Conservation (phyloP, 2,888 invertebrate species). For the Asteroscopus sphinx region DNA sequence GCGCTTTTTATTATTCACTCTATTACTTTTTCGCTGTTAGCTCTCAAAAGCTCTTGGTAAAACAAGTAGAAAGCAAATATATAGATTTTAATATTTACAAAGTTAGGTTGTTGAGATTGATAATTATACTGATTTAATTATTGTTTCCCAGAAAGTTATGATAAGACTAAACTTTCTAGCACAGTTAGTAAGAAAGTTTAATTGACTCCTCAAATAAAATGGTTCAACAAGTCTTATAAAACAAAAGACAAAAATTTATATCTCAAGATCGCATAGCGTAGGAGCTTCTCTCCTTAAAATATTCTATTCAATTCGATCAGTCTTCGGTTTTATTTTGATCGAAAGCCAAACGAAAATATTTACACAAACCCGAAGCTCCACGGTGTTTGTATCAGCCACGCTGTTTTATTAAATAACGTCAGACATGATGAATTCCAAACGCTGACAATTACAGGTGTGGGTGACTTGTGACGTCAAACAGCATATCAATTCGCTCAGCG, state of each 20-base stretch:
- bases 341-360: slow-evolving; percentile 39
- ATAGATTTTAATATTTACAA: background rate
- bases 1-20: slow-evolving; percentile 49
- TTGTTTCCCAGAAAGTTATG: slow-evolving; percentile 22
- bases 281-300: slow-evolving; percentile 20
- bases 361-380: slow-evolving; percentile 8
- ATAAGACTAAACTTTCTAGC: slow-evolving; percentile 15
- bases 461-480: slow-evolving; percentile 55
- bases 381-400: slow-evolving; percentile 39
- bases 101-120: too few species aligned
- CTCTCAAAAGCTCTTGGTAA: slow-evolving; percentile 26
- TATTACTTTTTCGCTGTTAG: slow-evolving; percentile 38
- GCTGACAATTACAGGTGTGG: slow-evolving; percentile 69
- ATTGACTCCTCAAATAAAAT: slow-evolving; percentile 44
- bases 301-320: slow-evolving; percentile 31
- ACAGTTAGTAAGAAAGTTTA: slow-evolving; percentile 33
- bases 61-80: slow-evolving; percentile 26
- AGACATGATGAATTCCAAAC: slow-evolving; percentile 62
- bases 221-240: slow-evolving; percentile 40
- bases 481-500: slow-evolving; percentile 51
- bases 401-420: slow-evolving; percentile 72
- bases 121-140: slow-evolving; percentile 27
- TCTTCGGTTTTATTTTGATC: slow-evolving; percentile 41
- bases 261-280: slow-evolving; percentile 17
- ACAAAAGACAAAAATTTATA: too few species aligned